These are phyloP conservation scores for Meteorus cinctellus DNA, from an alignment of 2,888 invertebrate species.

Conservation along the genomic window DNA sequence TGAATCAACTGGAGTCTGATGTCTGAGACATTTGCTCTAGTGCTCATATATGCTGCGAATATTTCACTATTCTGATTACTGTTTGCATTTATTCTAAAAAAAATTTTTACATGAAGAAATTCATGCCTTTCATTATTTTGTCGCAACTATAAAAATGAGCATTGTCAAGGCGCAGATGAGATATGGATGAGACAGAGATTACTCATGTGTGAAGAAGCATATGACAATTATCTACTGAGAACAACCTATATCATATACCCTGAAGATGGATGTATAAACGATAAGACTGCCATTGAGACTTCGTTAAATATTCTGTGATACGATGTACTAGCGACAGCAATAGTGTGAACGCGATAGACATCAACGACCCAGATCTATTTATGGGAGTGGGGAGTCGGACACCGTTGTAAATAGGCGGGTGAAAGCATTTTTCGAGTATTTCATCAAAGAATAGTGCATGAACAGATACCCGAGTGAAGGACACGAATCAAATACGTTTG, in stretches of 20 bases:
- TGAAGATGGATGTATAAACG: conserved; percentile 9
- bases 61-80: too few species aligned
- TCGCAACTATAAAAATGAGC: too few species aligned
- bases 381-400: conserved; percentile 50
- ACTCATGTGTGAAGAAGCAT: too few species aligned
- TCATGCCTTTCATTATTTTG: too few species aligned
- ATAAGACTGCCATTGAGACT: conserved; percentile 7
- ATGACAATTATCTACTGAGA: too few species aligned
- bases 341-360: conserved; percentile 66
- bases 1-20: too few species aligned
- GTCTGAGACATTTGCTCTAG: too few species aligned
- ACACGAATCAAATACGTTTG: conserved; percentile 8
- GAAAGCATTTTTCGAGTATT: conserved; percentile 69
- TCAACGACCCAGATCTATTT: conserved; percentile 70
- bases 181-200: too few species aligned
- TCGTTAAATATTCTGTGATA: conserved; percentile 15
- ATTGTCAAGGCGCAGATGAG: too few species aligned
- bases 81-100: too few species aligned
- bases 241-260: conserved; percentile 1
- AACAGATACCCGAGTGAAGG: conserved; percentile 35
- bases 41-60: too few species aligned
- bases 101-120: too few species aligned
- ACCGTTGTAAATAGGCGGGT: conserved; percentile 67
- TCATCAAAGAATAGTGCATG: conserved; percentile 47
- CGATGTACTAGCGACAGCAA: conserved; percentile 40